Conservation (phyloP, 1,140 invertebrate species). For the Meloidogyne hapla region DNA sequence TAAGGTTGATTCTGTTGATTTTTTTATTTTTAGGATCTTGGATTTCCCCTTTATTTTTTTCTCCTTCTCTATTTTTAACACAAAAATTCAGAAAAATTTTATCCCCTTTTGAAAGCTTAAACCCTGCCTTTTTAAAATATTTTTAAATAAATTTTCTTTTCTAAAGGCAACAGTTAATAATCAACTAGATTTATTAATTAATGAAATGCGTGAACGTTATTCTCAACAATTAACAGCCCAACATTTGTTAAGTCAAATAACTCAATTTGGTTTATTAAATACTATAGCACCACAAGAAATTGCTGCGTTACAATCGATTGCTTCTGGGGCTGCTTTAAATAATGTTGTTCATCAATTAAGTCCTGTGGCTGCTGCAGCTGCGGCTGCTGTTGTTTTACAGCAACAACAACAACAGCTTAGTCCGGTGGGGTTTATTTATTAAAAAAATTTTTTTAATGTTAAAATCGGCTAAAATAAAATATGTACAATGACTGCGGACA, state of each 20-base stretch:
- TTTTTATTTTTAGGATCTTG: too few relatives aligned
- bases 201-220: conserved; percentile 27
- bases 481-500: too few relatives aligned
- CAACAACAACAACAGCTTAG: conserved; percentile 15
- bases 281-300: conserved; percentile 22
- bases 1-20: too few relatives aligned
- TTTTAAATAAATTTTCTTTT: too few relatives aligned
- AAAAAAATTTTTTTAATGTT: neutral
- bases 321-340: conserved; percentile 20
- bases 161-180: neutral
- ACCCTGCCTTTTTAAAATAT: too few relatives aligned
- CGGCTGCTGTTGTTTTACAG: conserved; percentile 7
- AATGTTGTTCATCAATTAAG: conserved; percentile 23
- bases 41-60: too few relatives aligned
- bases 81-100: too few relatives aligned
- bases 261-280: conserved; percentile 15
- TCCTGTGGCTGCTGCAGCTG: conserved; percentile 21
- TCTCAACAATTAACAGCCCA: conserved; percentile 24
- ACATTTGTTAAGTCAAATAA: conserved; percentile 7
- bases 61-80: too few relatives aligned
- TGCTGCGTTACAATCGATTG: conserved; percentile 17
- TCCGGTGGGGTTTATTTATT: conserved; percentile 16
- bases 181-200: conserved; percentile 26
- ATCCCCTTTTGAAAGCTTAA: too few relatives aligned
- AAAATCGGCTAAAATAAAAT: too few relatives aligned